These are phyloP conservation scores for Schizotus pectinicornis DNA, from an alignment of 2,888 invertebrate genomes.

Conservation along the genomic window DNA sequence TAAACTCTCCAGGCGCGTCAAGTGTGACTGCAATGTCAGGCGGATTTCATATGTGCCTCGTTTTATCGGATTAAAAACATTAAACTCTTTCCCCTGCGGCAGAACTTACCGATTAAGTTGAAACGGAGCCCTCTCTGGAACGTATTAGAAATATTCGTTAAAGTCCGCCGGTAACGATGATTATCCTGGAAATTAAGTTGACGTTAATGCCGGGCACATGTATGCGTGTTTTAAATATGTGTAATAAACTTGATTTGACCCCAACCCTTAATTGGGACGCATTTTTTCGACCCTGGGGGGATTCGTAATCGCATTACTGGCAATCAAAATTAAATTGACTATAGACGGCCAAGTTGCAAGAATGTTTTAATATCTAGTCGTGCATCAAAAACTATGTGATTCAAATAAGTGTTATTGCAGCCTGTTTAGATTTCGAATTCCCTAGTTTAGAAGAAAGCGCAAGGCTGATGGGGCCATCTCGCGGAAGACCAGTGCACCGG, in stretches of 20 bases:
- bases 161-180: slow-evolving; percentile 27
- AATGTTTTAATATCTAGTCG: slow-evolving; percentile 11
- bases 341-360: background rate
- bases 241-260: slow-evolving; percentile 40
- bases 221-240: slow-evolving; percentile 30
- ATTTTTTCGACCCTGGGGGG: slow-evolving; percentile 20
- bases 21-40: slow-evolving; percentile 18
- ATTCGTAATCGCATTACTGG: slow-evolving; percentile 12
- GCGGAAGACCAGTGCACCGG: too few species aligned
- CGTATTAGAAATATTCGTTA: slow-evolving; percentile 35
- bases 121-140: slow-evolving; percentile 34
- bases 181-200: slow-evolving; percentile 34
- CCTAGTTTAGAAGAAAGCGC: too few species aligned
- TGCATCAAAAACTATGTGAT: too few species aligned
- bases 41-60: slow-evolving; percentile 36
- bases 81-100: slow-evolving; percentile 38
- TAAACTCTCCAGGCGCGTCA: slow-evolving; percentile 24
- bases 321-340: slow-evolving; percentile 18
- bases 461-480: too few species aligned
- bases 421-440: too few species aligned
- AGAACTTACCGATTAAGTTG: slow-evolving; percentile 37
- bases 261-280: slow-evolving; percentile 36
- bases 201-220: slow-evolving; percentile 29
- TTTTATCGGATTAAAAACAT: slow-evolving; percentile 43
- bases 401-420: too few species aligned